Base-by-base conservation (phyloP, 2,888 invertebrate genomes). In the Chloroclysta siterata region DNA sequence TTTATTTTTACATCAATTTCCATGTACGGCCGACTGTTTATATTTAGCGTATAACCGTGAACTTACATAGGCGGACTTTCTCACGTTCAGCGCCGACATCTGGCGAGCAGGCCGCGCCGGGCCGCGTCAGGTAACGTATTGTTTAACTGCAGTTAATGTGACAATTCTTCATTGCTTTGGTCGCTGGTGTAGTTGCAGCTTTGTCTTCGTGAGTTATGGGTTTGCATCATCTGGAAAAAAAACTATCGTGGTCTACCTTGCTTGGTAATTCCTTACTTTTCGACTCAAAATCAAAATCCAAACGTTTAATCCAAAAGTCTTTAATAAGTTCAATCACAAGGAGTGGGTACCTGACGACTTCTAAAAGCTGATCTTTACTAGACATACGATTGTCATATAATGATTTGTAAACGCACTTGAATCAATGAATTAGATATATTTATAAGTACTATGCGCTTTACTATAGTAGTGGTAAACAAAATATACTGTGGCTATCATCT, bases 101-200 rank as follows among this genome's bases (percentile, higher is more conserved):
- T 83, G 84, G 83, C 70, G 64, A 63, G 72, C 83, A 80, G 69
- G 69, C 69, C 48, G 41, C 47, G 59, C 46, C 54, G 60, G 17
- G 2, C 17, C 55, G 56, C 60, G 63, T 69, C 83, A 84, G 84
- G 84, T 84, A 84, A 79, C 74, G 70, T 70, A 79, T 76, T 68
- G 75, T 72, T 80, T 77, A 75, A 81, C 74, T 58, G 58, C 63
- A 36, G 60, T 63, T 59, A 69, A 57, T 61, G 63, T 65, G 63
- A 72, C 75, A 70, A 50, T 65, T 57, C 57, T 60, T 70, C 65
- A 71, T 70, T 60, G 59, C 58, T 22, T 10, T 15, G 51, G 15
- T 8, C 15, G 42, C 42, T 50, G 17, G 42, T 63, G 54, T 41
- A 61, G 62, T 51, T 46, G n/a, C 41, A 29, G 61, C 55, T 63